These are phyloP conservation scores for Muscicapa comitata DNA, from an alignment of 2,797 vertebrate genomes.

Conservation along the genomic window DNA sequence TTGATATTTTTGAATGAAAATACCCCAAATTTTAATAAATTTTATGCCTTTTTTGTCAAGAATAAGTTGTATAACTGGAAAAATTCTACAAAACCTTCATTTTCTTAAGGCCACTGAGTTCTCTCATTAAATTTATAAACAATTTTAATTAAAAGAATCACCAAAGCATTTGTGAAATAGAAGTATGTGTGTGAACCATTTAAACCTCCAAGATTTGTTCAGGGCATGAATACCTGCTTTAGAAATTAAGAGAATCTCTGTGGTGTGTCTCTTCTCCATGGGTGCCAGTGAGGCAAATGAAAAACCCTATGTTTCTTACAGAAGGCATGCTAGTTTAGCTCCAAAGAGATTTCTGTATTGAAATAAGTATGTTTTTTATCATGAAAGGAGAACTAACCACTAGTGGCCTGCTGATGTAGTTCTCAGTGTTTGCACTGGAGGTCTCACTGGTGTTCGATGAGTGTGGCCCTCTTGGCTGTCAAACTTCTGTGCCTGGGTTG, in stretches of 20 bases:
- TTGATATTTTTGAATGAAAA: neutral
- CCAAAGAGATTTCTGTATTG: neutral
- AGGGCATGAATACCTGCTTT: neutral
- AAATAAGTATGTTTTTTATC: neutral
- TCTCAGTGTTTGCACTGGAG: neutral
- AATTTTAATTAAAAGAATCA: neutral
- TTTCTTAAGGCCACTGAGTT: neutral
- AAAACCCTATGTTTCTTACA: neutral
- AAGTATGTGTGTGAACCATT: neutral
- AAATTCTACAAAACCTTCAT: neutral
- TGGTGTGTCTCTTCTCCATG: neutral
- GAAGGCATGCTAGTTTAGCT: neutral
- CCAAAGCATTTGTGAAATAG: neutral
- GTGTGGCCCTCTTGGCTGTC: neutral
- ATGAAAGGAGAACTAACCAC: neutral
- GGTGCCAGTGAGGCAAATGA: neutral
- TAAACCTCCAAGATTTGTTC: neutral
- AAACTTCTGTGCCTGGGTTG: accelerated
- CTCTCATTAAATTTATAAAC: neutral
- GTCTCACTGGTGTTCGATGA: neutral
- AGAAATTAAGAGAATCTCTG: neutral
- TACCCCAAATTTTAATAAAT: neutral
- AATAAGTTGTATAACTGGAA: neutral
- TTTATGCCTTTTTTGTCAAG: neutral
- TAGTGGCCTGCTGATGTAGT: neutral